Evolutionary conservation across 2,797 vertebrate genomes (phyloP).

Genomic region (Carapus acus): DNA sequence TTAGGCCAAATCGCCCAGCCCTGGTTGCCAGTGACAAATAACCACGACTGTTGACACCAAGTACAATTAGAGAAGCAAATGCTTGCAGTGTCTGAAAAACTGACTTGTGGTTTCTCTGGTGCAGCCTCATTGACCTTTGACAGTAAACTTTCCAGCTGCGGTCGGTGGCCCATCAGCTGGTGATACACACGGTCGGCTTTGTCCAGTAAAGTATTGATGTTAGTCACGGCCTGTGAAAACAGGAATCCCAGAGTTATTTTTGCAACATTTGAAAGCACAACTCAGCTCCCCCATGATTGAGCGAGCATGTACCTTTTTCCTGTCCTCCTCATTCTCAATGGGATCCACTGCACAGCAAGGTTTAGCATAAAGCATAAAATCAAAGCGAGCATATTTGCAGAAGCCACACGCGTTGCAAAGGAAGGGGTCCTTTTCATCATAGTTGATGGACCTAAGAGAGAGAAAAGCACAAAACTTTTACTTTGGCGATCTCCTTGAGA

Average conservation of each 20-base stretch:
- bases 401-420: conserved; percentile 98
- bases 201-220: conserved; percentile 96
- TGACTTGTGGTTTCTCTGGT: conserved; percentile 96
- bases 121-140: conserved; percentile 98
- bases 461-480: conserved; percentile 4
- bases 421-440: conserved; percentile 98
- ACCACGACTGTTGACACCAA: too few relatives aligned
- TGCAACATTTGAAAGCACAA: background rate
- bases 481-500: too few relatives aligned
- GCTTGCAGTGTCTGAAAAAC: background rate
- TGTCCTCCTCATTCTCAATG: conserved; percentile 97
- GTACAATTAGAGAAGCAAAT: background rate
- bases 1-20: too few relatives aligned
- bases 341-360: conserved; percentile 98
- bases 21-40: too few relatives aligned
- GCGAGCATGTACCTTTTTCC: conserved; percentile 98
- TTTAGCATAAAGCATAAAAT: conserved; percentile 98
- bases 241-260: background rate
- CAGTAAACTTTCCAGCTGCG: conserved; percentile 91
- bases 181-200: conserved; percentile 98
- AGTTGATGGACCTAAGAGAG: conserved; percentile 88
- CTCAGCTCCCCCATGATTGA: too few relatives aligned
- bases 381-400: conserved; percentile 97
- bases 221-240: conserved; percentile 86
- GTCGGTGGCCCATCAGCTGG: conserved; percentile 97